These are phyloP conservation scores for Lypha dubia DNA, from an alignment of 2,888 invertebrate genomes.

Conservation along the genomic window DNA sequence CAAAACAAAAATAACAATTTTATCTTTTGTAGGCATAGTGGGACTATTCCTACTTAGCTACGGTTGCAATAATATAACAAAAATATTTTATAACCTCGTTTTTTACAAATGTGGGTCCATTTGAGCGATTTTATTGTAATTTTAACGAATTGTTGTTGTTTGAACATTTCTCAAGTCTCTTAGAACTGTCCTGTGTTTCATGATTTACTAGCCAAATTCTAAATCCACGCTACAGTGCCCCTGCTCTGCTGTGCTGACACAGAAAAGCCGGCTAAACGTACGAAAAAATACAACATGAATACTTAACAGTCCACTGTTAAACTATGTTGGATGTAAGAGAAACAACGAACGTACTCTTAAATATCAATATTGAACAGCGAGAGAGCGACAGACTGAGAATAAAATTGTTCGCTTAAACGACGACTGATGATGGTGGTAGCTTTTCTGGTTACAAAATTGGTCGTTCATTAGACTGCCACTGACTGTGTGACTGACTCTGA, in stretches of 20 bases:
- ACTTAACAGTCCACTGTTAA: conserved; percentile 34
- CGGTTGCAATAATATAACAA: too few relatives aligned
- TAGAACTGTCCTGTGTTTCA: too few relatives aligned
- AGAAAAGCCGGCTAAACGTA: conserved; percentile 45
- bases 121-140: too few relatives aligned
- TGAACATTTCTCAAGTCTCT: too few relatives aligned
- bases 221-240: neutral
- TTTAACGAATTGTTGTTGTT: too few relatives aligned
- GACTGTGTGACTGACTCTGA: conserved; percentile 32
- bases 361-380: conserved; percentile 22
- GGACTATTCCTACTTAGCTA: too few relatives aligned
- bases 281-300: neutral
- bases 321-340: conserved; percentile 20
- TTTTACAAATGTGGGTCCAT: too few relatives aligned
- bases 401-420: conserved; percentile 30
- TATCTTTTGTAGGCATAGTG: neutral
- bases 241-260: neutral
- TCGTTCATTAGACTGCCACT: conserved; percentile 40
- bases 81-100: too few relatives aligned
- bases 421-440: conserved; percentile 24
- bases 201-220: too few relatives aligned
- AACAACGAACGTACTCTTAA: conserved; percentile 24
- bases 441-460: conserved; percentile 15
- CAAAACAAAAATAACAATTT: conserved; percentile 48
- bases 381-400: conserved; percentile 2